Evolutionary conservation across 2,797 vertebrate species (phyloP).

Genomic region (Eulemur albifrons): DNA sequence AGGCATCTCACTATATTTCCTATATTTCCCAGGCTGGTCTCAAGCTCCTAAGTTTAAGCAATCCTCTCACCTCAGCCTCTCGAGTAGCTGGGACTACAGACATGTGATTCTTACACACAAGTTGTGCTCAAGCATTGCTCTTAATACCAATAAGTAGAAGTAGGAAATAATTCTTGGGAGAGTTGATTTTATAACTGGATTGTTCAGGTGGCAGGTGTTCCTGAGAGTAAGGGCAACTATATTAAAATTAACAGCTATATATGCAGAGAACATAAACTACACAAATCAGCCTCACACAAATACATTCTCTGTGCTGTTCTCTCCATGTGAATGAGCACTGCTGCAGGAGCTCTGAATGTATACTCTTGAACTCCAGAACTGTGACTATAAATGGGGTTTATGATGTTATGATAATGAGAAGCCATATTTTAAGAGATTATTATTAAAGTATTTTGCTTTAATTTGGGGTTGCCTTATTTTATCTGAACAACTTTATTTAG

Average conservation of each 20-base stretch:
- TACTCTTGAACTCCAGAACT: constrained; percentile 65
- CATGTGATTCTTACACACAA: background rate
- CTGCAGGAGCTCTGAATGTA: background rate
- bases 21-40: background rate
- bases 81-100: background rate
- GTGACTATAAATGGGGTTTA: constrained; percentile 64
- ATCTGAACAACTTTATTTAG: constrained; percentile 60
- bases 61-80: background rate
- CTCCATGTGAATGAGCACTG: constrained; percentile 46
- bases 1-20: background rate
- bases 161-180: background rate
- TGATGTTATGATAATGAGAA: constrained; percentile 68
- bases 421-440: constrained; percentile 63
- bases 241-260: constrained; percentile 57
- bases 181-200: constrained; percentile 34
- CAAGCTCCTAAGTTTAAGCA: background rate
- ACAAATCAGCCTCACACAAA: constrained; percentile 22
- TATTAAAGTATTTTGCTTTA: constrained; percentile 54
- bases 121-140: background rate
- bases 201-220: constrained; percentile 47
- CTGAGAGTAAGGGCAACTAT: constrained; percentile 30
- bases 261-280: constrained; percentile 37
- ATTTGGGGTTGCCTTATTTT: constrained; percentile 57
- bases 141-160: background rate
- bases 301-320: background rate